These are phyloP conservation scores for Oscheius sp. DNA, from an alignment of 1,140 invertebrate species.

Conservation along the genomic window DNA sequence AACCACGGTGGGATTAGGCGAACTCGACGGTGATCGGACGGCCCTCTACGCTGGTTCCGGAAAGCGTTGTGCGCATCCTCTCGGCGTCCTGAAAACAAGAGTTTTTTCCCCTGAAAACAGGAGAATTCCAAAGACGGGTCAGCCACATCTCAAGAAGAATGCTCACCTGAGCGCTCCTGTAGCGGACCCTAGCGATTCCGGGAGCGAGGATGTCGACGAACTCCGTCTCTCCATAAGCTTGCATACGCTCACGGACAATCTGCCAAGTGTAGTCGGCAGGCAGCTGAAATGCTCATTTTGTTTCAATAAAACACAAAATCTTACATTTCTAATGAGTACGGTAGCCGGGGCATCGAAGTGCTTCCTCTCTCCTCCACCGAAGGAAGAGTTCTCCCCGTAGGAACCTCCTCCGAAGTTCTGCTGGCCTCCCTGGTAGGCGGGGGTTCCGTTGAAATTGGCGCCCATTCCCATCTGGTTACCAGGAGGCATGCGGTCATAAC, in stretches of 20 bases:
- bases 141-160: conserved; percentile 15
- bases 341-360: neutral
- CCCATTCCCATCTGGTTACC: too few relatives aligned
- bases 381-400: too few relatives aligned
- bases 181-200: conserved; percentile 56
- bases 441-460: too few relatives aligned
- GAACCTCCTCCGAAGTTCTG: too few relatives aligned
- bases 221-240: conserved; percentile 56
- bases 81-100: conserved; percentile 51
- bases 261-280: conserved; percentile 60
- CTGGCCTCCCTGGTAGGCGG: too few relatives aligned
- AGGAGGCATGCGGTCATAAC: too few relatives aligned
- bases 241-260: conserved; percentile 56
- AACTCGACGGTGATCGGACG: conserved; percentile 52
- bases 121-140: too few relatives aligned
- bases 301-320: conserved; percentile 5
- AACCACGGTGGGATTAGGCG: too few relatives aligned
- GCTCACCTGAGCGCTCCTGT: neutral
- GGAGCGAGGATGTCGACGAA: conserved; percentile 52
- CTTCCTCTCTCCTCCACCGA: too few relatives aligned
- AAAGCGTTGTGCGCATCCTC: conserved; percentile 43
- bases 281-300: conserved; percentile 40
- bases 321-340: conserved; percentile 34
- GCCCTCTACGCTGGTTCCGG: conserved; percentile 54
- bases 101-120: too few relatives aligned